phyloP scores from a whole-genome alignment of 2,797 vertebrate species.

The Urosaurus nigricauda region DNA sequence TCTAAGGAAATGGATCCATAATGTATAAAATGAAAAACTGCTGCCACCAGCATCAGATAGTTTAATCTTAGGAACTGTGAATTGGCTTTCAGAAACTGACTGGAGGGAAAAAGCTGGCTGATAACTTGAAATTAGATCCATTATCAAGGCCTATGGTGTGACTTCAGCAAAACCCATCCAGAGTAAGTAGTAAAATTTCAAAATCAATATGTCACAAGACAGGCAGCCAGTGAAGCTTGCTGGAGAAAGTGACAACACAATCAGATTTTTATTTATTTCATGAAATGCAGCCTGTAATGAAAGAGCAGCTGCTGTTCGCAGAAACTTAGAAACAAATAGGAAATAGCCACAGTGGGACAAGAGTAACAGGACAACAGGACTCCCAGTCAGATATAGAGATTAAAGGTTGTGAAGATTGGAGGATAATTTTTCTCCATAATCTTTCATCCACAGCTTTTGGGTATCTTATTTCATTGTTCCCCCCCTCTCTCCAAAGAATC shows the following conservation, averaged over 20 bases:
- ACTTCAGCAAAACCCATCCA: constrained; percentile 38
- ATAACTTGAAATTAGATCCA: constrained; percentile 47
- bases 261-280: constrained; percentile 37
- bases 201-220: constrained; percentile 43
- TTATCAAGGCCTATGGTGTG: constrained; percentile 28
- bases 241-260: constrained; percentile 10
- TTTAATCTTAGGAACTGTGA: constrained; percentile 43
- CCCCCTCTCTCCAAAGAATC: not conserved
- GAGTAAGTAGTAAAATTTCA: constrained; percentile 47
- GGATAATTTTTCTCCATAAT: not conserved
- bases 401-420: not conserved
- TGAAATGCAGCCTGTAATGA: constrained; percentile 13
- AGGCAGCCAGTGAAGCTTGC: constrained; percentile 5
- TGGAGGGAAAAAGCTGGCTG: constrained; percentile 25
- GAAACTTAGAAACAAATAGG: constrained; percentile 4
- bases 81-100: constrained; percentile 41
- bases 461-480: not conserved
- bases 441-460: not conserved
- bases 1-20: constrained; percentile 15
- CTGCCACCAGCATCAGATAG: not conserved
- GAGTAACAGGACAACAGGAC: constrained; percentile 1
- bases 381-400: not conserved
- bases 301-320: constrained; percentile 11
- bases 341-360: constrained; percentile 1
- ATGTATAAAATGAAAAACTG: constrained; percentile 21